A percentile compares a stretch with the other conserved stretches of the same genome.
Evolutionary conservation across 2,113 vertebrate genomes (phyloP).

Genomic region (Nothoprocta pentlandii): DNA sequence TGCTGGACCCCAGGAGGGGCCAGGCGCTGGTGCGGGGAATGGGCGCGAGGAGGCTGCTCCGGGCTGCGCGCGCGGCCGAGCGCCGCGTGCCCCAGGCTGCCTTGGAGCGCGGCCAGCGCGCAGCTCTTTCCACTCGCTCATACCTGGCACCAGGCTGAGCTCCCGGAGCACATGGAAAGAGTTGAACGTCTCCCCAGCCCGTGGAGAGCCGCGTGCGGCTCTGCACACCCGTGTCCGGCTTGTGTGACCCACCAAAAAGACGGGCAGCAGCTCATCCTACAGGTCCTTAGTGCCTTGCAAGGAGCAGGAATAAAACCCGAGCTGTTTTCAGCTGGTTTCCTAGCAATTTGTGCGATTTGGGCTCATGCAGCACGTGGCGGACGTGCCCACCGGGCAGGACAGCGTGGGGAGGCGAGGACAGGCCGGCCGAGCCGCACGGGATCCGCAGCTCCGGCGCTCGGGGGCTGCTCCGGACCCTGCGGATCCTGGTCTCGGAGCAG

Average conservation of each 20-base stretch:
- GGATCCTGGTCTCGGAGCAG: no score
- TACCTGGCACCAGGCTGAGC: background rate
- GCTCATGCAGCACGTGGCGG: background rate
- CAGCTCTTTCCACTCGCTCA: background rate
- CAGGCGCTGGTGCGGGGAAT: no score
- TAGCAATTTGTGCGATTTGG: rapidly evolving
- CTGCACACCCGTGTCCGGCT: background rate
- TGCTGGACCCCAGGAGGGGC: no score
- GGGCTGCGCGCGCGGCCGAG: background rate
- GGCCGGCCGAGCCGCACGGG: no score
- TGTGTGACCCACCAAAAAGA: no score
- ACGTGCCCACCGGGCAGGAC: background rate
- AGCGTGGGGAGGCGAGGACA: background rate
- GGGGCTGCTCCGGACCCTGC: no score
- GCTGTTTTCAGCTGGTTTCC: background rate
- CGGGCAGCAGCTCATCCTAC: background rate
- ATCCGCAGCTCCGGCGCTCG: no score
- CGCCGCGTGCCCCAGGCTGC: background rate
- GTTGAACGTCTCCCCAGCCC: rapidly evolving
- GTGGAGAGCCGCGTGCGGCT: rapidly evolving
- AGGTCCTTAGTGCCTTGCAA: background rate
- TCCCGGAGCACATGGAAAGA: background rate
- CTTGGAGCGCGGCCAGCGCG: background rate
- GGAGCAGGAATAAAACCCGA: background rate
- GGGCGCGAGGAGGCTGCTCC: background rate